Evolutionary conservation across 2,888 invertebrate species (phyloP).

Genomic region (Drosophila putrida): DNA sequence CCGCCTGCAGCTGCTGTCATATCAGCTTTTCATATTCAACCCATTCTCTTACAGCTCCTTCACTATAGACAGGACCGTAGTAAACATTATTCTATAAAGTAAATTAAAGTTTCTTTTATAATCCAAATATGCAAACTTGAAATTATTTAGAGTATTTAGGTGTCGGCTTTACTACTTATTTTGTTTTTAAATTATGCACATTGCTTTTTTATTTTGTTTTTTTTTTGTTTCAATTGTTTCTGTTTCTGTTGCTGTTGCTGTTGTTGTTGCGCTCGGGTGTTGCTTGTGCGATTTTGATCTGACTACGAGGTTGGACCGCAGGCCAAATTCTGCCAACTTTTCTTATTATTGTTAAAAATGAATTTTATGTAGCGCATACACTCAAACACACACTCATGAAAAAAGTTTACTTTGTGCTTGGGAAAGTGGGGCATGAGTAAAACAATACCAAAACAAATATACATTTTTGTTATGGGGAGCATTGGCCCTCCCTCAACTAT

Average conservation of each 20-base stretch:
- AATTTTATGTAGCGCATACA: slow-evolving; percentile 47
- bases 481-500: slow-evolving; percentile 2
- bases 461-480: slow-evolving; percentile 24
- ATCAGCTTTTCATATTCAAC: slow-evolving; percentile 2
- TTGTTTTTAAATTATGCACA: slow-evolving; percentile 20
- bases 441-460: slow-evolving; percentile 60
- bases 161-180: slow-evolving; percentile 1
- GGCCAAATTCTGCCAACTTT: slow-evolving; percentile 74
- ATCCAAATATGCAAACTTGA: background rate
- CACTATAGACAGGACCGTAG: background rate
- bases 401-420: slow-evolving; percentile 42
- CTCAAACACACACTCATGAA: slow-evolving; percentile 23
- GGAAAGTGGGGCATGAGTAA: slow-evolving; percentile 68
- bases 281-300: slow-evolving; percentile 54
- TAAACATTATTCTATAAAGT: background rate
- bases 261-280: slow-evolving; percentile 37
- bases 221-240: slow-evolving; percentile 6
- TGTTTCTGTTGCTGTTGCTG: slow-evolving; percentile 34
- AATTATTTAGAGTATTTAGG: slow-evolving; percentile 25
- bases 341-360: slow-evolving; percentile 72
- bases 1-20: slow-evolving; percentile 30
- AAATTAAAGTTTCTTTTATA: background rate
- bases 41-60: background rate
- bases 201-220: slow-evolving; percentile 26
- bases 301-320: slow-evolving; percentile 55